Percentiles rank a stretch among this genome's conserved stretches.
Evolutionary conservation across 2,797 vertebrate species (phyloP).

Genomic region (Lutjanus campechanus): DNA sequence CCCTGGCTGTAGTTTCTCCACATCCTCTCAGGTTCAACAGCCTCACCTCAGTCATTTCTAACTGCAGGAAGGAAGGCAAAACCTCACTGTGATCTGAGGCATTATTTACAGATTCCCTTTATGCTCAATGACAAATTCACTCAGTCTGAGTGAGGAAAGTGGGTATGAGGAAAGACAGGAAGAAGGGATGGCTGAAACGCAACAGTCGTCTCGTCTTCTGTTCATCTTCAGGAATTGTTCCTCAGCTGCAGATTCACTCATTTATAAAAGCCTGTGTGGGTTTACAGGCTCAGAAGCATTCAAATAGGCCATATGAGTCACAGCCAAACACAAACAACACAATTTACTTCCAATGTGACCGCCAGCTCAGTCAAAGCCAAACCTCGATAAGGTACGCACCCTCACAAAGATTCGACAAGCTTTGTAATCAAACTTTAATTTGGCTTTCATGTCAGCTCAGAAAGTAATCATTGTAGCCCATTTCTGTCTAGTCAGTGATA

Average conservation of each 20-base stretch:
- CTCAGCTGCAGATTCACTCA: slow-evolving; percentile 11
- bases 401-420: slow-evolving; percentile 28
- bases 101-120: not conserved
- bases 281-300: slow-evolving; percentile 8
- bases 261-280: slow-evolving; percentile 17
- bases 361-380: slow-evolving; percentile 16
- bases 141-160: not conserved
- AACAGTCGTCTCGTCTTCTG: not conserved
- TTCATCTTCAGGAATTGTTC: slow-evolving; percentile 12
- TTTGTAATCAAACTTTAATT: slow-evolving; percentile 65
- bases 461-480: slow-evolving; percentile 42
- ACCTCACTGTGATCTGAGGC: not conserved
- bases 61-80: slow-evolving; percentile 7
- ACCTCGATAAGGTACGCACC: slow-evolving; percentile 33
- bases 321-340: slow-evolving; percentile 14
- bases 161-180: not conserved
- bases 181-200: not conserved
- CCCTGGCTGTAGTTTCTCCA: not conserved
- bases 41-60: slow-evolving; percentile 16
- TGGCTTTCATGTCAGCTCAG: slow-evolving; percentile 53
- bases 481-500: slow-evolving; percentile 60
- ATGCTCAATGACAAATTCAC: slow-evolving; percentile 8
- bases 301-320: not conserved
- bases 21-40: slow-evolving; percentile 16
- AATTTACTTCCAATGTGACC: slow-evolving; percentile 21